These are phyloP conservation scores for Platyura marginata DNA, from an alignment of 1,140 invertebrate genomes.

Conservation along the genomic window DNA sequence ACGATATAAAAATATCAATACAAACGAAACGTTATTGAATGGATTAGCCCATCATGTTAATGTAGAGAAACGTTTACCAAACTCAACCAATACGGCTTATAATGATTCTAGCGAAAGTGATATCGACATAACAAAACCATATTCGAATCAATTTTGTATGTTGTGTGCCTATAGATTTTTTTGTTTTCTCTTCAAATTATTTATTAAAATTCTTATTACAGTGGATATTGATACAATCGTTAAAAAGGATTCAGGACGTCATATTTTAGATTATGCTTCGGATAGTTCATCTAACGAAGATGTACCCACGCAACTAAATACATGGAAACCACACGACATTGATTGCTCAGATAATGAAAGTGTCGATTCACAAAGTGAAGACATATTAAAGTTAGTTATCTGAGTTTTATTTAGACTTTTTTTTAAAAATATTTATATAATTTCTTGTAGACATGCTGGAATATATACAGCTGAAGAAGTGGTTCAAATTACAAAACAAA, in stretches of 20 bases:
- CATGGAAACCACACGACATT: constrained; percentile 40
- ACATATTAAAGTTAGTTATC: constrained; percentile 47
- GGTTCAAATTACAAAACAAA: constrained; percentile 52
- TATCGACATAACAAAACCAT: neutral
- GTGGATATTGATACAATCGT: constrained; percentile 37
- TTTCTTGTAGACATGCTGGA: constrained; percentile 54
- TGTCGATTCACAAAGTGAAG: constrained; percentile 57
- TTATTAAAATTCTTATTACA: constrained; percentile 7
- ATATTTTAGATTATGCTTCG: constrained; percentile 43
- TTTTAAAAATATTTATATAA: neutral
- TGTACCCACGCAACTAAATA: constrained; percentile 39
- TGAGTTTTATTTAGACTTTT: too few species aligned
- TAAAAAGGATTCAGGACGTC: constrained; percentile 31
- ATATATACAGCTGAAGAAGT: constrained; percentile 78
- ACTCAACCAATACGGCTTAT: constrained; percentile 6
- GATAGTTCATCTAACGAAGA: constrained; percentile 57
- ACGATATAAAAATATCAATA: constrained; percentile 14
- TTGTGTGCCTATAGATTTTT: constrained; percentile 1
- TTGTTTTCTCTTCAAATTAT: neutral
- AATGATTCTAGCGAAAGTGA: constrained; percentile 3
- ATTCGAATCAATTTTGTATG: constrained; percentile 36
- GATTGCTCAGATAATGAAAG: constrained; percentile 60
- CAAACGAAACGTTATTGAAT: constrained; percentile 17
- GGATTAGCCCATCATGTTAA: constrained; percentile 17
- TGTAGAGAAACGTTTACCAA: constrained; percentile 10